These are phyloP conservation scores for Meriones psammophilus DNA, from an alignment of 2,797 vertebrate species.

Conservation along the genomic window DNA sequence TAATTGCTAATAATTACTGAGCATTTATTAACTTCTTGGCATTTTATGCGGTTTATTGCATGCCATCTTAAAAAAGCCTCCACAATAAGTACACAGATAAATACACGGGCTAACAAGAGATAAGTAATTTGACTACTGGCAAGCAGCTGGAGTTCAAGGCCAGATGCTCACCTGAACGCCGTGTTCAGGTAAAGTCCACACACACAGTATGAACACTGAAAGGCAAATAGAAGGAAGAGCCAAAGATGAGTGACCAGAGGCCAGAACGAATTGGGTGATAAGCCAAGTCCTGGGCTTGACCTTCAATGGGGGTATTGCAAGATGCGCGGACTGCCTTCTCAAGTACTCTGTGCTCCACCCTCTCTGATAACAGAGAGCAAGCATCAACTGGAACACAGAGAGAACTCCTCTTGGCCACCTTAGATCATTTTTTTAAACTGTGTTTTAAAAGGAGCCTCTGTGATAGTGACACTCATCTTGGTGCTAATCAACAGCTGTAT, in stretches of 20 bases:
- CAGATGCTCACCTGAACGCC: neutral
- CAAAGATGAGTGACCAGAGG: neutral
- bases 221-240: neutral
- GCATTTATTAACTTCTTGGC: neutral
- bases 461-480: neutral
- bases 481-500: neutral
- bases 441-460: neutral
- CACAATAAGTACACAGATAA: neutral
- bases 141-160: neutral
- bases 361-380: neutral
- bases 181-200: neutral
- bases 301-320: neutral
- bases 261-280: neutral
- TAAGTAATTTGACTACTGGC: neutral
- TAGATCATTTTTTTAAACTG: neutral
- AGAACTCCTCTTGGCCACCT: neutral
- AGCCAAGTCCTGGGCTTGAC: neutral
- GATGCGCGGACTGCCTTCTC: neutral
- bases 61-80: neutral
- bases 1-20: constrained; percentile 10
- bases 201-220: neutral
- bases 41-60: neutral
- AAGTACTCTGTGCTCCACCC: neutral
- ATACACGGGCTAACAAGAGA: neutral
- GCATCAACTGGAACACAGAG: neutral